Evolutionary conservation across 2,113 vertebrate genomes (phyloP).

Genomic region (Vicugna pacos): DNA sequence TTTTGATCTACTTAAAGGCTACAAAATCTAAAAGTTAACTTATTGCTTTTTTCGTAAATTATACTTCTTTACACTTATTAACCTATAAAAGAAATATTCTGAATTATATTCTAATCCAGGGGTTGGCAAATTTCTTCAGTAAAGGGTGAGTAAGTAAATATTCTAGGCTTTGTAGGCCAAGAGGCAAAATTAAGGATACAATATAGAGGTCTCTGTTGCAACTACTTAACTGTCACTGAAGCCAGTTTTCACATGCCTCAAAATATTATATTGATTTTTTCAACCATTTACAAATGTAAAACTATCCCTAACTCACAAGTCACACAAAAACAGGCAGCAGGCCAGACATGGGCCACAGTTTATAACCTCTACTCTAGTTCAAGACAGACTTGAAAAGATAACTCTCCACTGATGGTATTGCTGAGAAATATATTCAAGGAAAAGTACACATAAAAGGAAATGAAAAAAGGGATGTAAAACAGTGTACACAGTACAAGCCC

Average conservation of each 20-base stretch:
- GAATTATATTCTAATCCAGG: neutral
- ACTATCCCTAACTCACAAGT: neutral
- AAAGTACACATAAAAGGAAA: slow-evolving; percentile 26
- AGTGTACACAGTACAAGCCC: neutral
- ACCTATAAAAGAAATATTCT: slow-evolving; percentile 43
- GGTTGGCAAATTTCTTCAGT: slow-evolving; percentile 21
- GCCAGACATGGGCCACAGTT: neutral
- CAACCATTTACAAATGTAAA: slow-evolving; percentile 49
- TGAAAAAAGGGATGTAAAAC: neutral
- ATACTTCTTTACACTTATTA: slow-evolving; percentile 5
- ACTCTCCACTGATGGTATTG: neutral
- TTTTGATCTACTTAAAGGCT: slow-evolving; percentile 1
- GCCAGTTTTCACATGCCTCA: neutral
- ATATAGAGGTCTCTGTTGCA: neutral
- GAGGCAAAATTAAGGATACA: neutral
- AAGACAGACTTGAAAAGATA: neutral
- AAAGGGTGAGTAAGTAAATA: neutral
- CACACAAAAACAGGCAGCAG: neutral
- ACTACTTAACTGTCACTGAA: neutral
- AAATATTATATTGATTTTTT: slow-evolving; percentile 40
- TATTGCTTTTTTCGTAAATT: neutral
- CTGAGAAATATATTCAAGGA: slow-evolving; percentile 48
- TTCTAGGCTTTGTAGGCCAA: too few species aligned
- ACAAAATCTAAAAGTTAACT: slow-evolving; percentile 36
- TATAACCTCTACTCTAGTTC: neutral